phyloP scores from a whole-genome alignment of 1,140 invertebrate species.

The Trichoplusia ni region DNA sequence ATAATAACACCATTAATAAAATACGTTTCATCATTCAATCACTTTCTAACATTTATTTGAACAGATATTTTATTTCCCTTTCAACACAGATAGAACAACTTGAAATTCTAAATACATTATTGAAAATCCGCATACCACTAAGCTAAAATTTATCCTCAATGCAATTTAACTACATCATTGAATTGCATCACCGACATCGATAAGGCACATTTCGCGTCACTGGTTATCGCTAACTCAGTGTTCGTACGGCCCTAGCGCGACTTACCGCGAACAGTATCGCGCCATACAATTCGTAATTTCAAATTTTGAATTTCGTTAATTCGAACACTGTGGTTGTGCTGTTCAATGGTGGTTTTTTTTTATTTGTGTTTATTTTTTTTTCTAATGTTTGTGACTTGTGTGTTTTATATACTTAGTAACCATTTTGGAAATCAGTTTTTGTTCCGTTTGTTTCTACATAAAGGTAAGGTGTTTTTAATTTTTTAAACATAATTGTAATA shows the following conservation, averaged over 20 bases:
- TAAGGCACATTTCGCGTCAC: conserved; percentile 9
- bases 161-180: conserved; percentile 15
- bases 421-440: no score
- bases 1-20: no score
- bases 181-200: conserved; percentile 23
- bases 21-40: no score
- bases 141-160: conserved; percentile 5
- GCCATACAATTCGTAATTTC: conserved; percentile 8
- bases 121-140: not conserved
- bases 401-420: no score
- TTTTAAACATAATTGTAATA: no score
- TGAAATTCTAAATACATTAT: not conserved
- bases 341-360: not conserved
- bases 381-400: no score
- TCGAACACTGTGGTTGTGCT: not conserved
- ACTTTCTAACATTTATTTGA: no score
- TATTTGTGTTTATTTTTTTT: not conserved
- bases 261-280: conserved; percentile 10
- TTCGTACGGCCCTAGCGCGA: conserved; percentile 1
- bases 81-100: no score
- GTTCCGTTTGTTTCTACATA: no score
- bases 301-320: not conserved
- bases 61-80: no score
- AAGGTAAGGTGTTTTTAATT: no score
- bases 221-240: conserved; percentile 14